Conservation (phyloP, 2,113 vertebrate genomes). For the Calcarius ornatus region DNA sequence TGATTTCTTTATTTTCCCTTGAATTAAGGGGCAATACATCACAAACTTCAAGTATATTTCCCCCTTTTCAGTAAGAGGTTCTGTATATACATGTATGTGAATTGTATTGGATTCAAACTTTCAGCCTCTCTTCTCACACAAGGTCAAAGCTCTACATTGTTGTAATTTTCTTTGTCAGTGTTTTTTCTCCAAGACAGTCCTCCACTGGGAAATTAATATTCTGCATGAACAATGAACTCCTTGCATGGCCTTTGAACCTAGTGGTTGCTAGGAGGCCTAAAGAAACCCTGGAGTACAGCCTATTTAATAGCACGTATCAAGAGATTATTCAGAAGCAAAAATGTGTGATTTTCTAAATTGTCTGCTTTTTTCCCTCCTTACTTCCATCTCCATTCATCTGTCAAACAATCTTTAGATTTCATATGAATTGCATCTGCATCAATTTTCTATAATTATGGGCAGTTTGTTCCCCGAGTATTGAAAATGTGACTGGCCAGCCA, state of each 20-base stretch:
- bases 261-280: slow-evolving; percentile 72
- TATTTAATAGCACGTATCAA: slow-evolving; percentile 41
- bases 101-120: not conserved
- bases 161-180: slow-evolving; percentile 31
- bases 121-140: not conserved
- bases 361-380: not conserved
- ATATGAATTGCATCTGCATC: not conserved
- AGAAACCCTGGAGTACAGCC: slow-evolving; percentile 62
- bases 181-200: slow-evolving; percentile 2
- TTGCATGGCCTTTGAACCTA: slow-evolving; percentile 69
- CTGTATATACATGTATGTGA: not conserved
- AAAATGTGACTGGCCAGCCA: slow-evolving; percentile 26
- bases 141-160: slow-evolving; percentile 20
- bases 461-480: slow-evolving; percentile 1
- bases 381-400: slow-evolving; percentile 17
- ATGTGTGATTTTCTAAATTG: slow-evolving; percentile 8
- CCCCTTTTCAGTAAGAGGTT: not conserved
- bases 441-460: slow-evolving; percentile 35
- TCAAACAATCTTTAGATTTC: slow-evolving; percentile 15
- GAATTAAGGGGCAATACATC: not conserved
- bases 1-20: not conserved
- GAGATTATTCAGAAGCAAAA: slow-evolving; percentile 59
- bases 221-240: slow-evolving; percentile 65
- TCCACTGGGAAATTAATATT: slow-evolving; percentile 69
- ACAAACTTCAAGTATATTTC: not conserved